These are phyloP conservation scores for Penaeus japonicus DNA, from an alignment of 1,140 invertebrate species.

Conservation along the genomic window DNA sequence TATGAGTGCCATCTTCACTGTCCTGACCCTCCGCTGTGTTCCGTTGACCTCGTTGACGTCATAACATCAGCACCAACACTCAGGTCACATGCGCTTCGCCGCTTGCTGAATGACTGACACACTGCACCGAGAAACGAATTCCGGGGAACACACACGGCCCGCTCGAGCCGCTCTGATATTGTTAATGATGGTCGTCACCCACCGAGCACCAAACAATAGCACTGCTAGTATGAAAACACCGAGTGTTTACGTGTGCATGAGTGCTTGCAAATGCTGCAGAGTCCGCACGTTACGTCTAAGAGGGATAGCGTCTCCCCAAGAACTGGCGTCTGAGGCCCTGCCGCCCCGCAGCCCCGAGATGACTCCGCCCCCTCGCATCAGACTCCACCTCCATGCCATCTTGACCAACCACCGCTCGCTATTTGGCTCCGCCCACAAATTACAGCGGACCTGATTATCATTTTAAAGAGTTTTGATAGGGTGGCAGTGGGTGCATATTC, in stretches of 20 bases:
- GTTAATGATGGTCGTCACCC: no score
- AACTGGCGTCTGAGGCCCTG: constrained; percentile 28
- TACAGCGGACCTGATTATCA: constrained; percentile 54
- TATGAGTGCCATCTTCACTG: constrained; percentile 47
- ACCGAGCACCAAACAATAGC: background rate
- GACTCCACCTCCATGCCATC: constrained; percentile 29
- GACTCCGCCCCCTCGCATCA: constrained; percentile 16
- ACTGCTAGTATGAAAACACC: background rate
- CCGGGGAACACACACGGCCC: background rate
- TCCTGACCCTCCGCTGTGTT: background rate
- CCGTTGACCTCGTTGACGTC: constrained; percentile 28
- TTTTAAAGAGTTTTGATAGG: constrained; percentile 54
- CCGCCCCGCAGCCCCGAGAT: constrained; percentile 26
- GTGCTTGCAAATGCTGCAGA: background rate
- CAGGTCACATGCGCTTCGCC: background rate
- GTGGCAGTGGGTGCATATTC: constrained; percentile 37
- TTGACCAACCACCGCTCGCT: constrained; percentile 31
- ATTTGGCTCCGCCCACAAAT: constrained; percentile 47
- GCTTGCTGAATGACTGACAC: background rate
- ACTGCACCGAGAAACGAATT: background rate
- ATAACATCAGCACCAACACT: constrained; percentile 42
- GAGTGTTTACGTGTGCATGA: constrained; percentile 11
- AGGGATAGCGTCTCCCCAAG: constrained; percentile 31
- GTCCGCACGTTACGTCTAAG: constrained; percentile 26
- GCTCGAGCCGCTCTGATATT: no score